A percentile compares a stretch with the other conserved stretches of the same genome.
Conservation (phyloP, 2,113 vertebrate species). For the Motacilla alba region DNA sequence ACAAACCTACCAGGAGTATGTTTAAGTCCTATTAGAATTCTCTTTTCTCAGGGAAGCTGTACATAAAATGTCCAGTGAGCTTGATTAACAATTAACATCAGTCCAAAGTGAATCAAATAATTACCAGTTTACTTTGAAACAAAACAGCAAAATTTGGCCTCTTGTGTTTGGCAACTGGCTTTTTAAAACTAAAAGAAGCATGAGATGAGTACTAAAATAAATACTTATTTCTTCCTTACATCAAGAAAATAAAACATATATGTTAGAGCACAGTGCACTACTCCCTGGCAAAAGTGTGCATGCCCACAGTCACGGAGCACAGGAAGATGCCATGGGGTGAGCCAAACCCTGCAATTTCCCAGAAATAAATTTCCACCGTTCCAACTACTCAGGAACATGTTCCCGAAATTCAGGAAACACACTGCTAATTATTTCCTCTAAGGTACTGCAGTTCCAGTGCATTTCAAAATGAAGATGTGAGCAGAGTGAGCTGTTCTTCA, state of each 20-base stretch:
- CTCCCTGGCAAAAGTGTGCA: background rate
- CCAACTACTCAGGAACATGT: background rate
- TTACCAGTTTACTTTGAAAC: background rate
- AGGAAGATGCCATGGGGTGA: background rate
- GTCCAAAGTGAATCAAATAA: background rate
- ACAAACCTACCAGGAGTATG: background rate
- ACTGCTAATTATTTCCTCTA: conserved; percentile 18
- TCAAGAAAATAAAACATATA: background rate
- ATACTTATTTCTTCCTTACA: background rate
- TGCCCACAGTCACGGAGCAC: background rate
- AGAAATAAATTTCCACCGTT: background rate
- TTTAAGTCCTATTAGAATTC: background rate
- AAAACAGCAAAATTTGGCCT: background rate
- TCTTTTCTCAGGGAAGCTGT: background rate
- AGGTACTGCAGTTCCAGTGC: background rate
- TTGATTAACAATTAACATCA: background rate
- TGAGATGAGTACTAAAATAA: background rate
- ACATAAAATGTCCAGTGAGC: background rate
- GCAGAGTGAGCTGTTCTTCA: background rate
- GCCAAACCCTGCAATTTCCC: background rate
- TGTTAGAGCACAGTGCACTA: background rate
- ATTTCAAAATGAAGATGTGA: background rate
- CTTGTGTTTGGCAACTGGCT: background rate
- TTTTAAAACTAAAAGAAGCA: background rate
- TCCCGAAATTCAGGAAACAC: background rate